A percentile compares a stretch with the other conserved stretches of the same genome.
Evolutionary conservation across 2,888 invertebrate genomes (phyloP).

Genomic region (Petrolisthes cinctipes): DNA sequence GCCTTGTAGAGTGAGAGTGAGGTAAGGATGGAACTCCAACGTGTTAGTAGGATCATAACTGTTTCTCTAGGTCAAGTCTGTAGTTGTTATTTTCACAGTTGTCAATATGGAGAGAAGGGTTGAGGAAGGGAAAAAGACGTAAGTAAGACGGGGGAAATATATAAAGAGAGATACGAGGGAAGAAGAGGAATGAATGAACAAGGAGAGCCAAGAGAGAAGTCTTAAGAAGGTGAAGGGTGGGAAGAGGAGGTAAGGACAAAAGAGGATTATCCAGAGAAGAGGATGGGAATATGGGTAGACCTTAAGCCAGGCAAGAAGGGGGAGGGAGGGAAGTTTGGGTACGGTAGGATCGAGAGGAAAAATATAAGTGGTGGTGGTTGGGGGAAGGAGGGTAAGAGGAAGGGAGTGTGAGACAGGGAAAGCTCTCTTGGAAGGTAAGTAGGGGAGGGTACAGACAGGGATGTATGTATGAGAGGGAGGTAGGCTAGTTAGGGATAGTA

Average conservation of each 20-base stretch:
- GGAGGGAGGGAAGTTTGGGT: not conserved
- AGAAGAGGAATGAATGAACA: not conserved
- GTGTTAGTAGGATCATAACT: too few relatives aligned
- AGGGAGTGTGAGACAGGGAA: not conserved
- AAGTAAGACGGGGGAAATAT: not conserved
- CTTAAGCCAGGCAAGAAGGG: not conserved
- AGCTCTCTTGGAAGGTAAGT: not conserved
- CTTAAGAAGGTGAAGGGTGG: not conserved
- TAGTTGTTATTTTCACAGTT: too few relatives aligned
- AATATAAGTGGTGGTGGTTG: too few relatives aligned
- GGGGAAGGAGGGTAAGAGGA: not conserved
- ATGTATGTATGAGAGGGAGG: not conserved
- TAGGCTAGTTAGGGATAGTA: too few relatives aligned
- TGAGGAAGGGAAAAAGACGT: not conserved
- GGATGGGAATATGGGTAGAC: not conserved
- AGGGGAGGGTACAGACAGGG: not conserved
- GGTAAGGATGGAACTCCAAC: too few relatives aligned
- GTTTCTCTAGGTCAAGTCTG: too few relatives aligned
- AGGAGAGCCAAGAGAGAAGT: not conserved
- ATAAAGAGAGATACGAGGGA: not conserved
- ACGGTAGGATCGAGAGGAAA: not conserved
- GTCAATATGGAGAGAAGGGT: not conserved
- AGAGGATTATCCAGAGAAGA: not conserved
- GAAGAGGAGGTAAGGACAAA: not conserved
- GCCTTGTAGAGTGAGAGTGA: too few relatives aligned